phyloP scores from a whole-genome alignment of 2,113 vertebrate species.

The Sinocyclocheilus maitianheensis region DNA sequence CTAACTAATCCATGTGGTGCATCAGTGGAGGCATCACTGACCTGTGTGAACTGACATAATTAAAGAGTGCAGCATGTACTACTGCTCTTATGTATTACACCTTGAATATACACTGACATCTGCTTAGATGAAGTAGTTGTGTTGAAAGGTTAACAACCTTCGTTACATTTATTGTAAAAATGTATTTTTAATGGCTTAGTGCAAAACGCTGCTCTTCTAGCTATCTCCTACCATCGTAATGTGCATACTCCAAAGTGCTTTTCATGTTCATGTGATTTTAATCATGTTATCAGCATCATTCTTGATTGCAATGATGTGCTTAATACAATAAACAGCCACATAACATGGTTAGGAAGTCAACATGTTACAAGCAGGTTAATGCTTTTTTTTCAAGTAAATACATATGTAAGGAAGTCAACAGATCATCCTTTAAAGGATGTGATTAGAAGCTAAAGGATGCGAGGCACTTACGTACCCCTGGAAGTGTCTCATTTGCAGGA shows the following conservation, averaged over 20 bases:
- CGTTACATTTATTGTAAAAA: background rate
- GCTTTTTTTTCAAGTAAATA: background rate
- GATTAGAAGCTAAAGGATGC: background rate
- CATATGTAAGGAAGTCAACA: background rate
- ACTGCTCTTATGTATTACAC: background rate
- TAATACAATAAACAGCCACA: background rate
- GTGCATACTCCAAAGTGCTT: background rate
- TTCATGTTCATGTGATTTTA: background rate
- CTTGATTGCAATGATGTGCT: background rate
- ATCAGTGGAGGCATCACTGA: background rate
- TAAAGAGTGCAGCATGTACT: background rate
- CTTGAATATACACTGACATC: background rate
- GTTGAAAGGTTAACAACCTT: background rate
- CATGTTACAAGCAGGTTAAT: background rate
- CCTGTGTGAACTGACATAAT: conserved; percentile 2
- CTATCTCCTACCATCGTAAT: background rate
- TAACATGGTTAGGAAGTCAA: background rate
- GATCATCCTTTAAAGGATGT: background rate
- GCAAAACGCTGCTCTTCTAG: background rate
- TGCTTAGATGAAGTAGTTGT: background rate
- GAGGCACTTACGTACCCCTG: background rate
- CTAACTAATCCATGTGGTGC: background rate
- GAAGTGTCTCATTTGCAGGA: background rate
- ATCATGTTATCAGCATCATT: background rate
- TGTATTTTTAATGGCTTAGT: background rate